phyloP scores from a whole-genome alignment of 2,797 vertebrate genomes.

The Argya squamiceps region DNA sequence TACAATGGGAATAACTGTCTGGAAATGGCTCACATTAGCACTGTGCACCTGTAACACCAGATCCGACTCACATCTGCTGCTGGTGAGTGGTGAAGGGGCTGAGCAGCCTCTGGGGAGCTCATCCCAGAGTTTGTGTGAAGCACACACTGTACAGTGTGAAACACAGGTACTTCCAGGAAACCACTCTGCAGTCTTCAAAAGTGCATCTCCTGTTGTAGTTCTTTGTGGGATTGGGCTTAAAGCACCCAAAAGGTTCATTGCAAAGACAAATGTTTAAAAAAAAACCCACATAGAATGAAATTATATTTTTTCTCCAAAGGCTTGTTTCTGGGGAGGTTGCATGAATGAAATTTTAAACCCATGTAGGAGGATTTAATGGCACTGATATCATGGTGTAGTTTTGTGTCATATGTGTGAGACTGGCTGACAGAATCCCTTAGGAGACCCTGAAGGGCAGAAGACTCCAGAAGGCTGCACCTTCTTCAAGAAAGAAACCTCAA shows the following conservation, averaged over 20 bases:
- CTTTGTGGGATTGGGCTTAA: neutral
- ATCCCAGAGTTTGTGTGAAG: rapidly evolving
- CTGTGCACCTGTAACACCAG: neutral
- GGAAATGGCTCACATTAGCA: neutral
- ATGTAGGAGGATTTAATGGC: neutral
- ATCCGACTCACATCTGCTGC: neutral
- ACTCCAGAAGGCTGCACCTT: neutral
- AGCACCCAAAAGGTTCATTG: neutral
- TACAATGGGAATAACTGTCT: rapidly evolving
- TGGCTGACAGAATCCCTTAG: neutral
- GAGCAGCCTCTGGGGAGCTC: neutral
- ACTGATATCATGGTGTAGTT: neutral
- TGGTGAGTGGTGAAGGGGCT: neutral
- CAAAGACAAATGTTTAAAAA: neutral
- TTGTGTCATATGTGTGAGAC: neutral
- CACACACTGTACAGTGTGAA: rapidly evolving
- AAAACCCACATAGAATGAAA: rapidly evolving
- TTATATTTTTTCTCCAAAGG: neutral
- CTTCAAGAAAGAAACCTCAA: neutral
- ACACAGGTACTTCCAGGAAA: neutral
- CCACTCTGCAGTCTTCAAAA: neutral
- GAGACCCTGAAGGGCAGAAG: neutral
- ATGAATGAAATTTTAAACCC: neutral
- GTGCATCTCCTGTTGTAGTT: neutral
- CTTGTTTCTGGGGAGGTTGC: rapidly evolving